Conservation (phyloP, 2,888 invertebrate genomes). For the Eumerus sabulonum region DNA sequence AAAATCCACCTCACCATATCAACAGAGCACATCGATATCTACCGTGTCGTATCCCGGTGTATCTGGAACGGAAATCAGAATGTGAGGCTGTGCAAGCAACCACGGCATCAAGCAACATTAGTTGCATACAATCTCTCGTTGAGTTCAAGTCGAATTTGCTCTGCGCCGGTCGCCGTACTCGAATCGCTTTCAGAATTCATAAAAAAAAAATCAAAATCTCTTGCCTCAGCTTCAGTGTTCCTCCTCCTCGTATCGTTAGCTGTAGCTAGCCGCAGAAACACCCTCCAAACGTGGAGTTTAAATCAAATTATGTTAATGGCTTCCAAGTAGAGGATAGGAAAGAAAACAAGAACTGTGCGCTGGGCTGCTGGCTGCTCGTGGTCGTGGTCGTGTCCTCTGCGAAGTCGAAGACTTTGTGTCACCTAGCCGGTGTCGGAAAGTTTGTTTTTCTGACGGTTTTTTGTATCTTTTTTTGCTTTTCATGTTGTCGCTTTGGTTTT, state of each 20-base stretch:
- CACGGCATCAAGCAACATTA: constrained; percentile 61
- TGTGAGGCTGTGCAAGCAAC: constrained; percentile 62
- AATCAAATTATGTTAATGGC: constrained; percentile 66
- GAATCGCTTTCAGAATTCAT: constrained; percentile 1
- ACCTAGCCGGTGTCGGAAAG: constrained; percentile 23
- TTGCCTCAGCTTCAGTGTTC: constrained; percentile 21
- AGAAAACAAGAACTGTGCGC: not conserved
- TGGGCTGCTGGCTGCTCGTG: constrained; percentile 20
- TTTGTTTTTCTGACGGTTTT: constrained; percentile 4
- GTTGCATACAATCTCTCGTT: constrained; percentile 72
- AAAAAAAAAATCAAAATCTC: not conserved
- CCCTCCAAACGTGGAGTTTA: constrained; percentile 33
- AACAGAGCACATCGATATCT: not conserved
- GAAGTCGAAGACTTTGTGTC: constrained; percentile 47
- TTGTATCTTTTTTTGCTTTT: constrained; percentile 32
- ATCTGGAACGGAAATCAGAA: constrained; percentile 44
- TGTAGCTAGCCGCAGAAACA: constrained; percentile 3
- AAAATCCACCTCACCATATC: constrained; percentile 44
- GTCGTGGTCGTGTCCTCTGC: too few species aligned
- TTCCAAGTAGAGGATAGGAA: constrained; percentile 14
- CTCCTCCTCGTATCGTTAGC: not conserved
- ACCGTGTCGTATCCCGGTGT: constrained; percentile 40
- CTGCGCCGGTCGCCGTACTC: constrained; percentile 24
- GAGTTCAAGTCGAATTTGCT: constrained; percentile 60
- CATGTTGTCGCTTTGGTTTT: not conserved